A percentile compares a stretch with the other conserved stretches of the same genome.
These are phyloP conservation scores for Anhinga anhinga DNA, from an alignment of 2,113 vertebrate species.

Conservation along the genomic window DNA sequence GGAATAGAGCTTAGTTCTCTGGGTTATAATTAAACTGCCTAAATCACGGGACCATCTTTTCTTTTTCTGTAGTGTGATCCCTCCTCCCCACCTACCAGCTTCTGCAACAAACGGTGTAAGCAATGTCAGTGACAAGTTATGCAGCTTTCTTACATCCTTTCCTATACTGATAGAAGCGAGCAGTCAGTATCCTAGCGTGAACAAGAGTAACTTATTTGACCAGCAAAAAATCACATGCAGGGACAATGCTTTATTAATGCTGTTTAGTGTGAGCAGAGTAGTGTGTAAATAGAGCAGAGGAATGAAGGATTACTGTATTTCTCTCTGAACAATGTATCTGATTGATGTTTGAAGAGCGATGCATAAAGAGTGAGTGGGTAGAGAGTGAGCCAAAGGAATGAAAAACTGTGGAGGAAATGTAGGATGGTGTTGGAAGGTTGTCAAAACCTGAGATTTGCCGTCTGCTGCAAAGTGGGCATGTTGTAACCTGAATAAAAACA, in stretches of 20 bases:
- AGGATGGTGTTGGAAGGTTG: slow-evolving; percentile 51
- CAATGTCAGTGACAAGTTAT: background rate
- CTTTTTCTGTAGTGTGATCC: slow-evolving; percentile 9
- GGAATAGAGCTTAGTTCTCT: background rate
- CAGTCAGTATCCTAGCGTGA: background rate
- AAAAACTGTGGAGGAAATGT: slow-evolving; percentile 47
- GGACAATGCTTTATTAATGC: background rate
- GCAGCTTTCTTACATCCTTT: background rate
- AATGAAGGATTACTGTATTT: background rate
- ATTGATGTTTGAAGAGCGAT: background rate
- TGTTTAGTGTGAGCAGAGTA: background rate
- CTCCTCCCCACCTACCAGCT: slow-evolving; percentile 28
- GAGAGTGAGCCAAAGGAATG: slow-evolving; percentile 50
- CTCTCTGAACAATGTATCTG: background rate
- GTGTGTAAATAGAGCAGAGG: background rate
- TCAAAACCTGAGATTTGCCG: slow-evolving; percentile 30
- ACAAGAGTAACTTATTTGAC: background rate
- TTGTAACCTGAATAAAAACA: slow-evolving; percentile 32
- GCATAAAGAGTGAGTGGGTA: slow-evolving; percentile 49
- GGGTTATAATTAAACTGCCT: slow-evolving; percentile 1
- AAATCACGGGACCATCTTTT: background rate
- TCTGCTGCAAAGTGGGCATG: slow-evolving; percentile 23
- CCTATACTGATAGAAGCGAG: background rate
- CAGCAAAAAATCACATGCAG: background rate
- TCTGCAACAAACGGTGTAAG: background rate